Conservation (phyloP, 64 coral and sea anemone species). For the Catalaphyllia jardinei region DNA sequence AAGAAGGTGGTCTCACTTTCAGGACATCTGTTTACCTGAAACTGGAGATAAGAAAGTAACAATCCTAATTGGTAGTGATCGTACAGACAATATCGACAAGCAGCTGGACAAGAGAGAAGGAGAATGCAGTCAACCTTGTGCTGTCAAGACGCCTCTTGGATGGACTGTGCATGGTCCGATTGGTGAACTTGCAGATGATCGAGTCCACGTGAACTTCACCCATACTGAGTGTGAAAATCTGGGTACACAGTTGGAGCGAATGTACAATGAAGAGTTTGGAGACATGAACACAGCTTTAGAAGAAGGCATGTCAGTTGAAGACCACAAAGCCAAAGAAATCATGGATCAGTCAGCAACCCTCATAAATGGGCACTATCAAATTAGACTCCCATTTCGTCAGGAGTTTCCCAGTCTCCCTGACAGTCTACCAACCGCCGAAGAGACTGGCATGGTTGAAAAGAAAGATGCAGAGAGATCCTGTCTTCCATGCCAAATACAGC, state of each 20-base stretch:
- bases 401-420: conserved; percentile 68
- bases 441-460: too few species aligned
- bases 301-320: conserved; percentile 48
- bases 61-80: too few species aligned
- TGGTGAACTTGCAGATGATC: background rate
- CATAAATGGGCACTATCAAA: conserved; percentile 60
- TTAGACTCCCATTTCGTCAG: conserved; percentile 71
- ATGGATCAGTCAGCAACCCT: conserved; percentile 55
- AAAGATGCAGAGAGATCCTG: too few species aligned
- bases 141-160: conserved; percentile 47
- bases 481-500: conserved; percentile 40
- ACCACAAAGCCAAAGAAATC: conserved; percentile 22
- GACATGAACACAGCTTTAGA: background rate
- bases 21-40: too few species aligned
- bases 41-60: too few species aligned
- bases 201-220: conserved; percentile 2
- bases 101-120: conserved; percentile 47
- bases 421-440: too few species aligned
- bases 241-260: conserved; percentile 25
- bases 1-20: conserved; percentile 53
- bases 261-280: conserved; percentile 42
- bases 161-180: conserved; percentile 66
- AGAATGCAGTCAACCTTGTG: conserved; percentile 30
- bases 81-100: too few species aligned
- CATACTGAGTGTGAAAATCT: conserved; percentile 35